Conservation (phyloP, 1,140 invertebrate genomes). For the Diorhabda elongata region DNA sequence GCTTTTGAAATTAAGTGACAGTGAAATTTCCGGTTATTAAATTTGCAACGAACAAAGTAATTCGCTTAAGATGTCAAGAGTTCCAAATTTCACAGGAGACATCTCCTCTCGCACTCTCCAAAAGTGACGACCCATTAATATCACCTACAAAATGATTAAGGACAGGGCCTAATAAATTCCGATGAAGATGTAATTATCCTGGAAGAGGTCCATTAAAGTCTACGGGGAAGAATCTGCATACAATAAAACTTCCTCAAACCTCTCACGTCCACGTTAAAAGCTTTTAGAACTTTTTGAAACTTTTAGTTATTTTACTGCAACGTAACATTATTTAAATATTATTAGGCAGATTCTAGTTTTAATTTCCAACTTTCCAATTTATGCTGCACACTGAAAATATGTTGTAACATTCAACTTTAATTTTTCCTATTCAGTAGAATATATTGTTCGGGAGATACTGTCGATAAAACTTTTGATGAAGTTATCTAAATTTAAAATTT, state of each 20-base stretch:
- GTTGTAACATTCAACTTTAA: neutral
- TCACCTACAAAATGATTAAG: conserved; percentile 8
- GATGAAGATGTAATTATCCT: conserved; percentile 20
- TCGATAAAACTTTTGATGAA: neutral
- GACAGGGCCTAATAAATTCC: conserved; percentile 14
- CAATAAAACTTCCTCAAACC: conserved; percentile 19
- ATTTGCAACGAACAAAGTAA: neutral
- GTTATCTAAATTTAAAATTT: neutral
- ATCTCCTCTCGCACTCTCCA: neutral
- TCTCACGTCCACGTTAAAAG: conserved; percentile 14
- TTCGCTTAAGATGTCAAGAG: neutral
- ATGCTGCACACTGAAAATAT: neutral
- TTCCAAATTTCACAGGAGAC: neutral
- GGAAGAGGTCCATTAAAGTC: conserved; percentile 20
- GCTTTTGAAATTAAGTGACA: neutral
- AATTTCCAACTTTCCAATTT: conserved; percentile 11
- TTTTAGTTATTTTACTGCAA: conserved; percentile 1
- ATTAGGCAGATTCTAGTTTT: conserved; percentile 12
- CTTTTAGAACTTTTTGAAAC: conserved; percentile 21
- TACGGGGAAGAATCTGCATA: conserved; percentile 19
- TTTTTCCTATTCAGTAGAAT: neutral
- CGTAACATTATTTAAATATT: conserved; percentile 13
- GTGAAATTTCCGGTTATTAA: neutral
- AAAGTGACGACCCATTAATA: conserved; percentile 14
- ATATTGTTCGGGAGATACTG: neutral